Evolutionary conservation across 2,888 invertebrate genomes (phyloP).

Genomic region (Noctua janthina): DNA sequence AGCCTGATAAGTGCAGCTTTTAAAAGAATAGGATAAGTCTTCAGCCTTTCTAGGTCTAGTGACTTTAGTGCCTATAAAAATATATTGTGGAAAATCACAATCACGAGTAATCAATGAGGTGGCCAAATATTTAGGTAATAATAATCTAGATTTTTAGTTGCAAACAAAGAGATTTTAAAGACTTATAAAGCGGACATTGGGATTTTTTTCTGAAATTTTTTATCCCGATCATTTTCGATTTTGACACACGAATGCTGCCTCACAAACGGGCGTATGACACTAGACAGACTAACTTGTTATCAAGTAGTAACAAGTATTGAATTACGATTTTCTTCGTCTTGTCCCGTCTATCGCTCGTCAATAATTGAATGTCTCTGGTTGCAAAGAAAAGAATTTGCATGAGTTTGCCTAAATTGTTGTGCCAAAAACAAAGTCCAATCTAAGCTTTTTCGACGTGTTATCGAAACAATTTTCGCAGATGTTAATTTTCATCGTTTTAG

Average conservation of each 20-base stretch:
- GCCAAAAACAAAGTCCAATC: not conserved
- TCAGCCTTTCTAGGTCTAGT: not conserved
- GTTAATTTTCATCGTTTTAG: not conserved
- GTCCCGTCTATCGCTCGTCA: too few relatives aligned
- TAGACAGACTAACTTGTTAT: too few relatives aligned
- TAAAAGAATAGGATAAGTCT: not conserved
- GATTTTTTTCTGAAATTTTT: too few relatives aligned
- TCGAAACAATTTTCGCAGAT: not conserved
- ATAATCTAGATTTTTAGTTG: too few relatives aligned
- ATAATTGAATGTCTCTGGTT: too few relatives aligned
- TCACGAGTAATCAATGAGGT: not conserved
- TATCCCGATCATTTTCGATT: too few relatives aligned
- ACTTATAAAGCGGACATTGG: too few relatives aligned
- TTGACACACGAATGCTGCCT: too few relatives aligned
- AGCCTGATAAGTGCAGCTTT: not conserved
- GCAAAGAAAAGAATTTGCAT: not conserved
- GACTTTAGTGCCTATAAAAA: not conserved
- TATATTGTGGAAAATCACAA: not conserved
- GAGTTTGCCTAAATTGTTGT: not conserved
- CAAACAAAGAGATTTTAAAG: too few relatives aligned
- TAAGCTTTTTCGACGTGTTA: not conserved
- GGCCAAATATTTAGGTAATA: not conserved
- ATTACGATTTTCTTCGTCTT: too few relatives aligned
- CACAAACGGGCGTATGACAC: too few relatives aligned
- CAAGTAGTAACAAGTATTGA: too few relatives aligned